A percentile compares a stretch with the other conserved stretches of the same genome.
Evolutionary conservation across 2,888 invertebrate species (phyloP).

Genomic region (Drosophila eohydei): DNA sequence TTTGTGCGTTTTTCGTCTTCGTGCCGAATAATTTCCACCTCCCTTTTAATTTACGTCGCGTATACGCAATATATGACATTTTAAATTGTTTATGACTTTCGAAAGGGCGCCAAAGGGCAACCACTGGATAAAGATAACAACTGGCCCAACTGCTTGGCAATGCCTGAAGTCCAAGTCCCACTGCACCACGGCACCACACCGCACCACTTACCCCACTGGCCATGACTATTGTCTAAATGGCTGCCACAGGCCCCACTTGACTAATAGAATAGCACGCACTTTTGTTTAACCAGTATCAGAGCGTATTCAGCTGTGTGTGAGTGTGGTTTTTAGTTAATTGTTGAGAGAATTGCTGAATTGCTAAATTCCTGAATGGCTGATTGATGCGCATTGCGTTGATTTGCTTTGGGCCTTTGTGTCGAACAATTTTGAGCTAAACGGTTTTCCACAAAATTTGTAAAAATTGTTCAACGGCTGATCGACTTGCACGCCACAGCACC

Average conservation of each 20-base stretch:
- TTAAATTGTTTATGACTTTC: conserved; percentile 77
- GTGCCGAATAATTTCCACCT: conserved; percentile 59
- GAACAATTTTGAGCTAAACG: conserved; percentile 48
- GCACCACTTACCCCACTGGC: conserved; percentile 2
- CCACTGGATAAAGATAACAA: conserved; percentile 49
- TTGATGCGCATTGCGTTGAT: conserved; percentile 63
- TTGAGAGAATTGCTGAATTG: conserved; percentile 61
- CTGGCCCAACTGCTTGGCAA: conserved; percentile 7
- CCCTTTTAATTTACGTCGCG: conserved; percentile 71
- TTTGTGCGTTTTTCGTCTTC: conserved; percentile 28
- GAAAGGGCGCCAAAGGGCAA: conserved; percentile 51
- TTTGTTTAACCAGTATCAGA: conserved; percentile 7
- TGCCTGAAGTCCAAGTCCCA: not conserved
- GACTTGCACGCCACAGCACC: not conserved
- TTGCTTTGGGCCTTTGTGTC: conserved; percentile 63
- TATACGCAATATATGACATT: conserved; percentile 76
- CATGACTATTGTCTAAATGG: conserved; percentile 35
- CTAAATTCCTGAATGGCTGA: conserved; percentile 34
- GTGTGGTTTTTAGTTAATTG: conserved; percentile 65
- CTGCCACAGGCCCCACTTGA: conserved; percentile 42
- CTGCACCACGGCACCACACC: not conserved
- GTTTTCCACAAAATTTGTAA: conserved; percentile 40
- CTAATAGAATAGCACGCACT: conserved; percentile 67
- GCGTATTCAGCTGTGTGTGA: conserved; percentile 1
- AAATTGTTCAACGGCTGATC: conserved; percentile 36